Conservation (phyloP, 2,797 vertebrate species). For the Xenentodon cancila region DNA sequence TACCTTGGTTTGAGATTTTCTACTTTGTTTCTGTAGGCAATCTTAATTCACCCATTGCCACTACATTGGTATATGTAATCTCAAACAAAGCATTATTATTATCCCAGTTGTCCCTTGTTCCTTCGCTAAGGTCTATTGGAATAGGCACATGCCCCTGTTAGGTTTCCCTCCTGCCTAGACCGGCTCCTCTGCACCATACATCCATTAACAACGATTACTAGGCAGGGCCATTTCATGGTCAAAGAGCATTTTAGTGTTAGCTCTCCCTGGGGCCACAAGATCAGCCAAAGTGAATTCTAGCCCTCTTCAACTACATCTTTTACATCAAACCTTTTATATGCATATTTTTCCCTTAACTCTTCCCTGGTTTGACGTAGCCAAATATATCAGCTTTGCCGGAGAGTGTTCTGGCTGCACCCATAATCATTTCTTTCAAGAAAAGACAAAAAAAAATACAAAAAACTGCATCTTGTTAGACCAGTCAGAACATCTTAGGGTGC, state of each 20-base stretch:
- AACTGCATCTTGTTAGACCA: neutral
- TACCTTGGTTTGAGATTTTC: too few species aligned
- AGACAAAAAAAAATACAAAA: neutral
- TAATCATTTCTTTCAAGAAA: neutral
- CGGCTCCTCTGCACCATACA: slow-evolving; percentile 58
- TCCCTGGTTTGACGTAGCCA: slow-evolving; percentile 18
- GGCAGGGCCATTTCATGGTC: slow-evolving; percentile 82
- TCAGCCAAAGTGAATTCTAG: slow-evolving; percentile 76
- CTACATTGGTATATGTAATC: slow-evolving; percentile 24
- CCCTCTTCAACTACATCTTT: slow-evolving; percentile 61
- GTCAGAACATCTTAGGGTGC: slow-evolving; percentile 1
- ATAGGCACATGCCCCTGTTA: slow-evolving; percentile 51
- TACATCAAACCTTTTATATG: slow-evolving; percentile 62
- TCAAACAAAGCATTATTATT: slow-evolving; percentile 13
- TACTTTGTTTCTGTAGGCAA: too few species aligned
- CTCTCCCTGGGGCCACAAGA: slow-evolving; percentile 79
- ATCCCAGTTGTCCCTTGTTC: slow-evolving; percentile 11
- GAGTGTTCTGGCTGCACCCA: slow-evolving; percentile 3
- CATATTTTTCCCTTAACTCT: slow-evolving; percentile 45
- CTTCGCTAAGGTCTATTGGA: slow-evolving; percentile 40
- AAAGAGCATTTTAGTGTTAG: slow-evolving; percentile 83
- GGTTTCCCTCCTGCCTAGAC: slow-evolving; percentile 50
- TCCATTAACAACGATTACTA: slow-evolving; percentile 85
- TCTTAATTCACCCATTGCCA: slow-evolving; percentile 1
- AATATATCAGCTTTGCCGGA: neutral